phyloP scores from a whole-genome alignment of 53 echinoderm and acorn worm species.

The Echinometra lucunter region DNA sequence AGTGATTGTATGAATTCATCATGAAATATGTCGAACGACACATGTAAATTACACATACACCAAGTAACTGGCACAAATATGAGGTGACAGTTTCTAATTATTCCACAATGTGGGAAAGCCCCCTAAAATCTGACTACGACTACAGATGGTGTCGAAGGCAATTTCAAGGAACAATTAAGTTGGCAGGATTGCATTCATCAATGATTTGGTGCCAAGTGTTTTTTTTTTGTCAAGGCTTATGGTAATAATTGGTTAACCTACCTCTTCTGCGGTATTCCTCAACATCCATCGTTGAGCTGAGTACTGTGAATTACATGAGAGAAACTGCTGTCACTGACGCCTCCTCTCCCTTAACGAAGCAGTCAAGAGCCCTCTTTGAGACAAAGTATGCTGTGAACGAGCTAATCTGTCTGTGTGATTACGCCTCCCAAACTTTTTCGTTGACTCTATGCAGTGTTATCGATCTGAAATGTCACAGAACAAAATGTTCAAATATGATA shows the following conservation, averaged over 20 bases:
- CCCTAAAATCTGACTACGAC: too few relatives aligned
- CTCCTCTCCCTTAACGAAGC: not conserved
- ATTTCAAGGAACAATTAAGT: too few relatives aligned
- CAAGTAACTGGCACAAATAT: too few relatives aligned
- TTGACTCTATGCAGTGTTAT: not conserved
- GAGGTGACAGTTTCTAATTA: not conserved
- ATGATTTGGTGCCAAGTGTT: too few relatives aligned
- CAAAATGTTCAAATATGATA: constrained; percentile 26
- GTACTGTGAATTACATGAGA: constrained; percentile 11
- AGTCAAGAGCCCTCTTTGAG: not conserved
- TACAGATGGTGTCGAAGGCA: too few relatives aligned
- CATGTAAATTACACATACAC: too few relatives aligned
- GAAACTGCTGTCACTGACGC: not conserved
- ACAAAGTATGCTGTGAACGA: not conserved
- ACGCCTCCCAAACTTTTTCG: not conserved
- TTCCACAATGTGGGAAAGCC: too few relatives aligned
- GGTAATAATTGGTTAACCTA: not conserved
- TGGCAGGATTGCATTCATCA: too few relatives aligned
- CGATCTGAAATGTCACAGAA: not conserved
- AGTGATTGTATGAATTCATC: not conserved
- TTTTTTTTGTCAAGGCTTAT: too few relatives aligned
- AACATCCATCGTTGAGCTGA: constrained; percentile 61
- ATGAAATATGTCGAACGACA: too few relatives aligned
- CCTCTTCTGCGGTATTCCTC: constrained; percentile 69
- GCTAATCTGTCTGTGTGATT: not conserved